Evolutionary conservation across 2,113 vertebrate species (phyloP).

Genomic region (Salvator merianae): DNA sequence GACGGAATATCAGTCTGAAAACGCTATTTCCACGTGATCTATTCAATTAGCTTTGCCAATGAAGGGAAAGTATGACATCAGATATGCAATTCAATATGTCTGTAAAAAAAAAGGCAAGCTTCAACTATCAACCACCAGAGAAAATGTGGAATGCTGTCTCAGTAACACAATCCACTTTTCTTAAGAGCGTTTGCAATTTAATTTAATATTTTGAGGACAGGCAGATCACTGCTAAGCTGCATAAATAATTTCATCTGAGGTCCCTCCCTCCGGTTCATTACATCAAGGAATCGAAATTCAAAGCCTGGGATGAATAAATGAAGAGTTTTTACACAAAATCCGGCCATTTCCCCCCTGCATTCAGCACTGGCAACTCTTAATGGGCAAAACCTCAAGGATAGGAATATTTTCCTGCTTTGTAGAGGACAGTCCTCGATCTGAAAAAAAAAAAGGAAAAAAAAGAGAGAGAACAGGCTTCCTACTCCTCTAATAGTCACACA

Average conservation of each 20-base stretch:
- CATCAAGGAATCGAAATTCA: neutral
- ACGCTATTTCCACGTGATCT: neutral
- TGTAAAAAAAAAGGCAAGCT: conserved; percentile 45
- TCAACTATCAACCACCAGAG: conserved; percentile 21
- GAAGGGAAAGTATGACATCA: conserved; percentile 49
- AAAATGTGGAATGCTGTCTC: conserved; percentile 30
- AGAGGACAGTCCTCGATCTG: neutral
- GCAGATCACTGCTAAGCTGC: neutral
- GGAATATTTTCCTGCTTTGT: neutral
- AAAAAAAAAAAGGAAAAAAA: neutral
- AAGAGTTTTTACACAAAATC: neutral
- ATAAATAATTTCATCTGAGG: neutral
- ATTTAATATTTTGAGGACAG: neutral
- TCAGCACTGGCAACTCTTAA: neutral
- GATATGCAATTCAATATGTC: conserved; percentile 39
- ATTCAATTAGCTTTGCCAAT: conserved; percentile 27
- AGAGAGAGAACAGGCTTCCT: neutral
- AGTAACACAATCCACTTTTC: neutral
- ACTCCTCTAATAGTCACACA: too few species aligned
- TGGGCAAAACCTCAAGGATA: neutral
- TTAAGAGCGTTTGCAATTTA: neutral
- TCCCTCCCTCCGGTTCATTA: neutral
- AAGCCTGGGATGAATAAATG: neutral
- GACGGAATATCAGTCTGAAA: neutral
- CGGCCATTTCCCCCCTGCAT: neutral